Evolutionary conservation across 2,888 invertebrate species (phyloP).

Genomic region (Isoperla grammatica): DNA sequence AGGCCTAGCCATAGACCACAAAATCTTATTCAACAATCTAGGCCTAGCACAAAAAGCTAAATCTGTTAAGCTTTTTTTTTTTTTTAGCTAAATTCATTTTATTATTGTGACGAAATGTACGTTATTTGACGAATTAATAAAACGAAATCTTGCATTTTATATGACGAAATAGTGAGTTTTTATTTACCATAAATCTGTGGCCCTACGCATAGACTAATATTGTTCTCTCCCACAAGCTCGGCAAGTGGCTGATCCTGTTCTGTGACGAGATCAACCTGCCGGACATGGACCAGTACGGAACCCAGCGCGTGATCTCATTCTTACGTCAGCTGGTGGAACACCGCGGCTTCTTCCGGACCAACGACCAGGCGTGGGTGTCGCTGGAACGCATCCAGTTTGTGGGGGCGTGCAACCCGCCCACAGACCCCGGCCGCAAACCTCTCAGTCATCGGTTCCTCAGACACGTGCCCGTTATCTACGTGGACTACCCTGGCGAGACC

Average conservation of each 20-base stretch:
- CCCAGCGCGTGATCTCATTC: conserved; percentile 98
- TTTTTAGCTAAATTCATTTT: too few relatives aligned
- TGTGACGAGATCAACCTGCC: conserved; percentile 99
- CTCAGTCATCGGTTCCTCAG: conserved; percentile 82
- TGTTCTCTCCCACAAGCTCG: too few relatives aligned
- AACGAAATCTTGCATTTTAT: too few relatives aligned
- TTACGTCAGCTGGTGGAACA: conserved; percentile 96
- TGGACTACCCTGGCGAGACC: conserved; percentile 98
- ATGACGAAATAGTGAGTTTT: too few relatives aligned
- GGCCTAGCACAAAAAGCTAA: too few relatives aligned
- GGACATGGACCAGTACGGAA: conserved; percentile 97
- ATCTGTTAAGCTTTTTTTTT: too few relatives aligned
- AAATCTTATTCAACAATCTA: too few relatives aligned
- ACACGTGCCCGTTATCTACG: conserved; percentile 98
- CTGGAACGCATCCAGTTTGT: conserved; percentile 98
- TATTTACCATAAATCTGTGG: too few relatives aligned
- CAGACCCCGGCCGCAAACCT: conserved; percentile 97
- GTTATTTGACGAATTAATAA: too few relatives aligned
- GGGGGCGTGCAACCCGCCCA: conserved; percentile 99
- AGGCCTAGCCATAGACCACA: too few relatives aligned
- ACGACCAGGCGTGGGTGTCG: conserved; percentile 95
- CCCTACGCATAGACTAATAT: too few relatives aligned
- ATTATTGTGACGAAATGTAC: too few relatives aligned
- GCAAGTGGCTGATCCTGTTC: conserved; percentile 98
- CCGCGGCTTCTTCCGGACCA: conserved; percentile 82